Evolutionary conservation across 2,888 invertebrate species (phyloP).

Genomic region (Scaptomyza caliginosa): DNA sequence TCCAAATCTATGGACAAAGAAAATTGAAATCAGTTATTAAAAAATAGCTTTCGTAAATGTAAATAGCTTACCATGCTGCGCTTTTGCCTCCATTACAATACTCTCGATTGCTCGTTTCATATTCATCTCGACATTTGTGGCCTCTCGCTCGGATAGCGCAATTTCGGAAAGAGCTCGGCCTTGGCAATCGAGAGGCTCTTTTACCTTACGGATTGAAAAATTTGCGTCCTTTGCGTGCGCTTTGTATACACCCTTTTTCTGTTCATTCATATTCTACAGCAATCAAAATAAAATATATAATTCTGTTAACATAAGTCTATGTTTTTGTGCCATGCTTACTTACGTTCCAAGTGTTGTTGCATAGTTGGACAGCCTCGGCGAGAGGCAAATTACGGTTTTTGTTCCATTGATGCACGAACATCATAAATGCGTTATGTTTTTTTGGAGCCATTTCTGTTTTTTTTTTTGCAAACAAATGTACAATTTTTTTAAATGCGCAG

Average conservation of each 20-base stretch:
- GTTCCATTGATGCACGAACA: conserved; percentile 77
- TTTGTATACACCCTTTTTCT: conserved; percentile 73
- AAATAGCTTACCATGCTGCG: conserved; percentile 58
- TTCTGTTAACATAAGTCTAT: no score
- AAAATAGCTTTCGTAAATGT: rapidly evolving
- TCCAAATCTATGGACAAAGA: conserved; percentile 69
- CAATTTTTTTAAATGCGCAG: neutral
- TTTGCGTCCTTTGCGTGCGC: conserved; percentile 64
- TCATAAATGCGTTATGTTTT: conserved; percentile 74
- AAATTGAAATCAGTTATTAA: neutral
- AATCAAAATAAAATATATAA: neutral
- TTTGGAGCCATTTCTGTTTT: conserved; percentile 71
- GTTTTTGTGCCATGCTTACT: conserved; percentile 7
- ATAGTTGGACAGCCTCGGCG: conserved; percentile 56
- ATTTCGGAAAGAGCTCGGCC: conserved; percentile 67
- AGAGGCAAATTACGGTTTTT: conserved; percentile 47
- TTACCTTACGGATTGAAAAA: neutral
- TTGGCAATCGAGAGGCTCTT: conserved; percentile 66
- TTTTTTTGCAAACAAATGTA: neutral
- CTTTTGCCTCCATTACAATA: conserved; percentile 60
- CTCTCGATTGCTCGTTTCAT: conserved; percentile 79
- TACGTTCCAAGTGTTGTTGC: conserved; percentile 78
- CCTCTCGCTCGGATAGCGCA: conserved; percentile 59
- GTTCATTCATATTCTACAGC: conserved; percentile 67
- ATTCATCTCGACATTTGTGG: conserved; percentile 40